phyloP scores from a whole-genome alignment of 2,888 invertebrate species.

The Miltochrista miniata region DNA sequence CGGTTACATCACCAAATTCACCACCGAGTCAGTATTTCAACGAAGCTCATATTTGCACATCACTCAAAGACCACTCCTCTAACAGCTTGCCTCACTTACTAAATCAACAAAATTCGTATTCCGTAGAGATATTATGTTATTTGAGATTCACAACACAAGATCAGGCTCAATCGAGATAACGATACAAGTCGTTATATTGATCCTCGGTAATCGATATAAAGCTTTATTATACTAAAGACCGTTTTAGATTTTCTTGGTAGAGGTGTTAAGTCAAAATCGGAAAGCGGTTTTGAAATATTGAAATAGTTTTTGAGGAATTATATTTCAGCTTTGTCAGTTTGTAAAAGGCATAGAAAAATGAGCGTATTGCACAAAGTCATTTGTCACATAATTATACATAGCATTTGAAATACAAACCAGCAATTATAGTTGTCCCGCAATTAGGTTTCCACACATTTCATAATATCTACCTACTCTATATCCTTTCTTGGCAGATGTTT shows the following conservation, averaged over 20 bases:
- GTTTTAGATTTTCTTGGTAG: slow-evolving; percentile 26
- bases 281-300: slow-evolving; percentile 10
- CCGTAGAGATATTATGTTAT: slow-evolving; percentile 2
- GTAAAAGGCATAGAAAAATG: too few species aligned
- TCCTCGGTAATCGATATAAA: slow-evolving; percentile 24
- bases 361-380: too few species aligned
- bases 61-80: background rate
- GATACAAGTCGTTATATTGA: slow-evolving; percentile 11
- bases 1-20: too few species aligned
- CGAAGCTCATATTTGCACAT: background rate
- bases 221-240: slow-evolving; percentile 29
- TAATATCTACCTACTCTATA: too few species aligned
- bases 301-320: too few species aligned
- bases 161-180: slow-evolving; percentile 4
- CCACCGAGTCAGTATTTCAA: too few species aligned
- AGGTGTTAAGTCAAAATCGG: slow-evolving; percentile 10
- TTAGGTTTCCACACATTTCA: too few species aligned
- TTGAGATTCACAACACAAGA: slow-evolving; percentile 1
- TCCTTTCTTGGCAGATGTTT: too few species aligned
- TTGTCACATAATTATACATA: too few species aligned
- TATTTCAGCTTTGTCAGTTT: too few species aligned
- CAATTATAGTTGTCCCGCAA: too few species aligned
- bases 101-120: slow-evolving; percentile 31
- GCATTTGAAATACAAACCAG: too few species aligned
- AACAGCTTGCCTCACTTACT: slow-evolving; percentile 10